Evolutionary conservation across 2,797 vertebrate genomes (phyloP).

Genomic region (Sebastes nivosus): DNA sequence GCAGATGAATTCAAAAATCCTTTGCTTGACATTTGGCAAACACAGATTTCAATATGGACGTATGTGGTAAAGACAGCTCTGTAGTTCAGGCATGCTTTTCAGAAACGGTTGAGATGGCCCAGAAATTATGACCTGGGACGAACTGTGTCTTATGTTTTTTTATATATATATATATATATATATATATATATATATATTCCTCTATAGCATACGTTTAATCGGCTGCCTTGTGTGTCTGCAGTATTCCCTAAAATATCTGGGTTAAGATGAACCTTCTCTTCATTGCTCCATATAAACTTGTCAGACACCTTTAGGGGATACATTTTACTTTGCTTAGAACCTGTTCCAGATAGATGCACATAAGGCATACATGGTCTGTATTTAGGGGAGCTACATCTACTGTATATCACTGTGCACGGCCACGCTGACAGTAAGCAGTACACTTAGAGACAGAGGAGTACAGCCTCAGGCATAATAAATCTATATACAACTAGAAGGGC

Average conservation of each 20-base stretch:
- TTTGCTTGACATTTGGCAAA: constrained; percentile 20
- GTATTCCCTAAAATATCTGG: background rate
- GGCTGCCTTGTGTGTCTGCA: background rate
- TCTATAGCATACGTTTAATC: background rate
- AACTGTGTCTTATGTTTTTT: background rate
- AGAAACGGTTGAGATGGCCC: background rate
- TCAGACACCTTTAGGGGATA: background rate
- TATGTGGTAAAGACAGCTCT: background rate
- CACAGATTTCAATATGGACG: background rate
- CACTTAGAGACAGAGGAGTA: background rate
- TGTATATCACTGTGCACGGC: background rate
- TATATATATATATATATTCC: background rate
- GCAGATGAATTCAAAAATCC: background rate
- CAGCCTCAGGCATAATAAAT: background rate
- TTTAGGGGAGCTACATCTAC: background rate
- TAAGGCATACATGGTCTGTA: background rate
- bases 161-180: too few relatives aligned
- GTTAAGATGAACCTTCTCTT: background rate
- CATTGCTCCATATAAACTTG: background rate
- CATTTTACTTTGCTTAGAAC: background rate
- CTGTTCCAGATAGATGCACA: background rate
- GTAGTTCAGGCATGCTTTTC: background rate
- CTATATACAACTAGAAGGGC: background rate
- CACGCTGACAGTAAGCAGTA: background rate
- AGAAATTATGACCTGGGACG: background rate